phyloP scores from a whole-genome alignment of 1,140 invertebrate genomes.

The Zaprionus inermis region DNA sequence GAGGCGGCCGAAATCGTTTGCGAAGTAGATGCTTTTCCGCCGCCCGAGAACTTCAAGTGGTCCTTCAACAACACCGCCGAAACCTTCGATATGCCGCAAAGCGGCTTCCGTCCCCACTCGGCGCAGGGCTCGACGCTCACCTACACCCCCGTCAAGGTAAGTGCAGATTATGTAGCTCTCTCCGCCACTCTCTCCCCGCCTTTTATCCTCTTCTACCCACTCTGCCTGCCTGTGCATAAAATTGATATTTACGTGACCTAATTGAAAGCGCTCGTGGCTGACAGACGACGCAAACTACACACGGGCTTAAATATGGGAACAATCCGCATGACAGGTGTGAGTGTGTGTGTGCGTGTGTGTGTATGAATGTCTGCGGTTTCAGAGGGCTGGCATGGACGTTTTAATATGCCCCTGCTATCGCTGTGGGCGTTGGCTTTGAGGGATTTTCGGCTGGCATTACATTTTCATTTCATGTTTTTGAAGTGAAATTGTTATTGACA shows the following conservation, averaged over 20 bases:
- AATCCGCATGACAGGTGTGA: slow-evolving; percentile 10
- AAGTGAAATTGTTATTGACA: slow-evolving; percentile 75
- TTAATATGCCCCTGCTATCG: slow-evolving; percentile 44
- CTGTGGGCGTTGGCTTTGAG: slow-evolving; percentile 19
- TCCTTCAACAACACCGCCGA: slow-evolving; percentile 95
- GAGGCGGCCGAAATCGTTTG: slow-evolving; percentile 92
- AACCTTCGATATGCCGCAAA: slow-evolving; percentile 89
- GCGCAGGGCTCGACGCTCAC: slow-evolving; percentile 89
- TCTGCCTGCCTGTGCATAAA: background rate
- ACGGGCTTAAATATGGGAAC: slow-evolving; percentile 33
- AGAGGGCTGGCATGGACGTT: background rate
- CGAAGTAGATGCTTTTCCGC: slow-evolving; percentile 93
- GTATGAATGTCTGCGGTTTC: slow-evolving; percentile 8
- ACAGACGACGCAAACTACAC: slow-evolving; percentile 29
- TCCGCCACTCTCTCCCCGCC: background rate
- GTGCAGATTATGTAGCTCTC: slow-evolving; percentile 22
- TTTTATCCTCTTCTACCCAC: background rate
- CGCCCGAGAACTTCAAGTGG: slow-evolving; percentile 93
- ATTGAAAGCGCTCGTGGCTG: slow-evolving; percentile 7
- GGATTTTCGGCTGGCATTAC: slow-evolving; percentile 44
- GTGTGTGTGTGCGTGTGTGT: slow-evolving; percentile 1
- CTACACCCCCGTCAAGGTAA: slow-evolving; percentile 89
- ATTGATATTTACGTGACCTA: slow-evolving; percentile 42
- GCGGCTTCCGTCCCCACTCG: slow-evolving; percentile 84
- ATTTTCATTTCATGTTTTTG: slow-evolving; percentile 68